Percentiles rank a stretch among this genome's conserved stretches.
Conservation (phyloP, 2,888 invertebrate genomes). For the Zygaena filipendulae region DNA sequence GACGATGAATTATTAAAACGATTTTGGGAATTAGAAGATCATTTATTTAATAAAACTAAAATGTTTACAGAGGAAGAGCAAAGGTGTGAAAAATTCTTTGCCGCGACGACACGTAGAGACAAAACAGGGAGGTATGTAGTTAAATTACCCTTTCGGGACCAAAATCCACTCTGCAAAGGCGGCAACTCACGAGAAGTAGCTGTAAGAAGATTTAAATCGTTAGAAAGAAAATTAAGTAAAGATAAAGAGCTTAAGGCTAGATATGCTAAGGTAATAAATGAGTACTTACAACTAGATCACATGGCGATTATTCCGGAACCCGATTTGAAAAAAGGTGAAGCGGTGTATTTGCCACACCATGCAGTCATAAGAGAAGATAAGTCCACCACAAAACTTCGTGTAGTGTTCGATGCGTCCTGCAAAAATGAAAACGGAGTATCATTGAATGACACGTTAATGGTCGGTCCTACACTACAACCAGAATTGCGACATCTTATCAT, state of each 20-base stretch:
- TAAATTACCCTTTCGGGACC: conserved; percentile 17
- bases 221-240: conserved; percentile 7
- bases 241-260: conserved; percentile 2
- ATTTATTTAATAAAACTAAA: neutral
- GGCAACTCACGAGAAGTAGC: conserved; percentile 5
- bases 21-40: neutral
- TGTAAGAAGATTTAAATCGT: conserved; percentile 3
- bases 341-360: conserved; percentile 16
- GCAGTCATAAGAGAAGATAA: conserved; percentile 15
- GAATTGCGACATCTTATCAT: conserved; percentile 16
- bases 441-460: conserved; percentile 12
- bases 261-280: conserved; percentile 9
- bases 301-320: conserved; percentile 4
- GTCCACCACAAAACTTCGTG: conserved; percentile 15
- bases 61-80: neutral
- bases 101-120: too few species aligned
- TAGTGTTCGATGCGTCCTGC: conserved; percentile 16
- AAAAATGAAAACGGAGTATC: conserved; percentile 8
- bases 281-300: conserved; percentile 9
- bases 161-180: conserved; percentile 14
- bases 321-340: neutral
- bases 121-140: conserved; percentile 8
- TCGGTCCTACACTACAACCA: conserved; percentile 16
- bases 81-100: neutral
- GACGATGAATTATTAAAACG: neutral